phyloP scores from a whole-genome alignment of 2,888 invertebrate genomes.

The Dryococelus australis region DNA sequence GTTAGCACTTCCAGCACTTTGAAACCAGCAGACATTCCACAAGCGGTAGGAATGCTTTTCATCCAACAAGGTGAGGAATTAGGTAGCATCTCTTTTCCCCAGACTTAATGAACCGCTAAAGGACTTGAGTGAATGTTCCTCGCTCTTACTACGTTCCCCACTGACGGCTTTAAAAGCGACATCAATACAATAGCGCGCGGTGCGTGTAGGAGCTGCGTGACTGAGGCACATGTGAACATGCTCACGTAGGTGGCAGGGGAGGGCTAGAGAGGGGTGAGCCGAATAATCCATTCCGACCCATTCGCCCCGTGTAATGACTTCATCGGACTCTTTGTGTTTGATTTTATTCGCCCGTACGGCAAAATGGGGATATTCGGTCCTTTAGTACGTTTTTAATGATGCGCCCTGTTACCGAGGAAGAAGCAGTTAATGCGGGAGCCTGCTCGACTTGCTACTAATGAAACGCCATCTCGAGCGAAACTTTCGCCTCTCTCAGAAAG shows the following conservation, averaged over 20 bases:
- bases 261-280: neutral
- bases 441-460: slow-evolving; percentile 6
- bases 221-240: neutral
- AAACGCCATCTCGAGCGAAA: neutral
- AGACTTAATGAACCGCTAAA: too few relatives aligned
- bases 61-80: too few relatives aligned
- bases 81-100: too few relatives aligned
- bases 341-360: neutral
- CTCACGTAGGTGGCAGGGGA: neutral
- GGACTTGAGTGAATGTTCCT: too few relatives aligned
- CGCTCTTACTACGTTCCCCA: too few relatives aligned
- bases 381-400: slow-evolving; percentile 4
- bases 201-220: neutral
- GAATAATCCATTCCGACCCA: slow-evolving; percentile 6
- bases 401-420: neutral
- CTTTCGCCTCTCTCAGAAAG: neutral
- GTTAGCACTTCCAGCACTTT: too few relatives aligned
- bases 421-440: neutral
- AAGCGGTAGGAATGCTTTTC: too few relatives aligned
- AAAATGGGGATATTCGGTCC: neutral
- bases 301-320: neutral
- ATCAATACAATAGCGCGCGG: neutral
- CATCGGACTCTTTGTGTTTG: neutral
- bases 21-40: too few relatives aligned
- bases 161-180: too few relatives aligned